Evolutionary conservation across 2,888 invertebrate species (phyloP).

Genomic region (Formica aserva): DNA sequence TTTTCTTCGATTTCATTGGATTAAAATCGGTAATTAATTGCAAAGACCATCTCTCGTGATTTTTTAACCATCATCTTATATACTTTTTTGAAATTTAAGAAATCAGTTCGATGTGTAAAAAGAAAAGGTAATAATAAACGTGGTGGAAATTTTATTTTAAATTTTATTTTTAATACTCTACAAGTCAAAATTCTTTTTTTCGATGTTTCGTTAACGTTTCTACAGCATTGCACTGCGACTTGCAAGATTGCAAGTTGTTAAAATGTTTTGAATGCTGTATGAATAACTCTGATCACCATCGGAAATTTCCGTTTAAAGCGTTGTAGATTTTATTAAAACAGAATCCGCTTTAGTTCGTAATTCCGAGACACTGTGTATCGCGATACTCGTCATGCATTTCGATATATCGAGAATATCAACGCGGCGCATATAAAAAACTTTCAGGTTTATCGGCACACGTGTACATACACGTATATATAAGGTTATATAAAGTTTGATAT

Average conservation of each 20-base stretch:
- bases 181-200: constrained; percentile 4
- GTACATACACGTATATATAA: neutral
- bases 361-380: constrained; percentile 3
- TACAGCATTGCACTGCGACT: neutral
- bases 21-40: neutral
- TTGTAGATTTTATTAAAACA: constrained; percentile 3
- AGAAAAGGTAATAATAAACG: neutral
- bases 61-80: neutral
- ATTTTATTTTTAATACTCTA: constrained; percentile 13
- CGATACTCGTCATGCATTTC: neutral
- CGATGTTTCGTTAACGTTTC: neutral
- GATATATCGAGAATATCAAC: constrained; percentile 18
- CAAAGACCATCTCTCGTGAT: neutral
- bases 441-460: neutral
- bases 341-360: constrained; percentile 6
- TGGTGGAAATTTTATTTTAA: neutral
- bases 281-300: neutral
- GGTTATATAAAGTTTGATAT: neutral
- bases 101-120: neutral
- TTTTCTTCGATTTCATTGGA: neutral
- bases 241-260: constrained; percentile 26
- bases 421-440: neutral
- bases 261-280: neutral
- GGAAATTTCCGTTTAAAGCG: neutral
- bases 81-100: neutral